Conservation (phyloP, 2,797 vertebrate genomes). For the Poecilia wingei region DNA sequence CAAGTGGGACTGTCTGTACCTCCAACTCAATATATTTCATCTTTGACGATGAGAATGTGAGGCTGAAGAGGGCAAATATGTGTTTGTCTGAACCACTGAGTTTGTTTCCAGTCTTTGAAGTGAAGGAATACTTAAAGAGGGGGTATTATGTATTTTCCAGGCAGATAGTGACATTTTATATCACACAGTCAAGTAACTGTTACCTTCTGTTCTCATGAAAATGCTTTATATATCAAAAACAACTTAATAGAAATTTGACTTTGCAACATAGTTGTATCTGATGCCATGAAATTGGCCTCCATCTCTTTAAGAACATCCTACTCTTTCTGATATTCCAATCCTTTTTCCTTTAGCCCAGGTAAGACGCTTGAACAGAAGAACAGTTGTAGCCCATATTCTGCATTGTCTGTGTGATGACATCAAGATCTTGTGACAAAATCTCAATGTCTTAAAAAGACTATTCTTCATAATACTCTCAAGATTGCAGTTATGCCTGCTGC, state of each 20-base stretch:
- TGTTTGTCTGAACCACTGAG: constrained; percentile 39
- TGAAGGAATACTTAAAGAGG: constrained; percentile 24
- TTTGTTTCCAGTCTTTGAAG: constrained; percentile 32
- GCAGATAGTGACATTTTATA: neutral
- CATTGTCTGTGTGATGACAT: too few species aligned
- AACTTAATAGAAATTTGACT: neutral
- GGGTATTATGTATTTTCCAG: neutral
- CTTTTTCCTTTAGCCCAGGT: too few species aligned
- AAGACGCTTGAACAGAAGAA: too few species aligned
- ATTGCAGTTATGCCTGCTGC: too few species aligned
- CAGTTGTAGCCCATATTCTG: too few species aligned
- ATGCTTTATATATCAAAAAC: neutral
- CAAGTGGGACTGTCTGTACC: constrained; percentile 75
- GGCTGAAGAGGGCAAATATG: constrained; percentile 50
- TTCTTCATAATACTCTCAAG: too few species aligned
- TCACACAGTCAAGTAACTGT: neutral
- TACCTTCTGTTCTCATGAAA: neutral
- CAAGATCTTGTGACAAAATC: too few species aligned
- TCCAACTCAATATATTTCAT: constrained; percentile 75
- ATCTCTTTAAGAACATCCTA: neutral
- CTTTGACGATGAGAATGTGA: constrained; percentile 59
- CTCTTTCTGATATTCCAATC: neutral
- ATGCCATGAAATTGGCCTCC: neutral
- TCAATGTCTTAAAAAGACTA: too few species aligned
- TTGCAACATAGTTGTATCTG: neutral